A percentile compares a stretch with the other conserved stretches of the same genome.
phyloP scores from a whole-genome alignment of 1,140 invertebrate species.

The Cotesia glomerata region DNA sequence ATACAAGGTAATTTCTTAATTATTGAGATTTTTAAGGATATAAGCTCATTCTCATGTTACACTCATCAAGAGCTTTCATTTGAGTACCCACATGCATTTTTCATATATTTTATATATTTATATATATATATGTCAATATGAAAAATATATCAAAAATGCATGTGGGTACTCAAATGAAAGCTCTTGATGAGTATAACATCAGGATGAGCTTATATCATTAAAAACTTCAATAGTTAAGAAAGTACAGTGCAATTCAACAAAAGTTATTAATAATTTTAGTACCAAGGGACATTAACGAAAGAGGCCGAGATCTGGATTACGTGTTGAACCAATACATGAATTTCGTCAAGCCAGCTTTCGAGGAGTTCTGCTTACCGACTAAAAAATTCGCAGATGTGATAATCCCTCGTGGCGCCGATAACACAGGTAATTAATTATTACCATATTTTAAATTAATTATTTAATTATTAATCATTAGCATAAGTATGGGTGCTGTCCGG shows the following conservation, averaged over 20 bases:
- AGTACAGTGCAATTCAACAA: neutral
- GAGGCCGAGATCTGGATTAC: slow-evolving; percentile 90
- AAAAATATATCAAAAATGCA: too few relatives aligned
- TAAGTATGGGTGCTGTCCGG: slow-evolving; percentile 56
- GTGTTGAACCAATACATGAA: slow-evolving; percentile 97
- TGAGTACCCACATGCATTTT: too few relatives aligned
- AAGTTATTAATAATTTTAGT: slow-evolving; percentile 66
- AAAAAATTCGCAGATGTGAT: slow-evolving; percentile 99
- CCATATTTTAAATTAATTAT: neutral
- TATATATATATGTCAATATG: too few relatives aligned
- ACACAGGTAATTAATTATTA: slow-evolving; percentile 76
- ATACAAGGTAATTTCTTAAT: too few relatives aligned
- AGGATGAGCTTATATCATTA: too few relatives aligned
- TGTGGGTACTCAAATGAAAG: too few relatives aligned
- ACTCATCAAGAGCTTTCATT: too few relatives aligned
- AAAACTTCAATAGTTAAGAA: too few relatives aligned
- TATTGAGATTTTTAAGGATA: too few relatives aligned
- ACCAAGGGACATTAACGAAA: slow-evolving; percentile 91
- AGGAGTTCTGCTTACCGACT: slow-evolving; percentile 98
- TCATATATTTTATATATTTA: too few relatives aligned
- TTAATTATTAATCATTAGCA: neutral
- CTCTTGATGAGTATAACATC: too few relatives aligned
- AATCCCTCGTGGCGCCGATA: slow-evolving; percentile 96
- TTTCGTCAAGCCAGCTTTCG: slow-evolving; percentile 98
- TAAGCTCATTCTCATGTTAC: too few relatives aligned